Base-by-base conservation (phyloP, 2,888 invertebrate species). In the Malacosoma neustria region DNA sequence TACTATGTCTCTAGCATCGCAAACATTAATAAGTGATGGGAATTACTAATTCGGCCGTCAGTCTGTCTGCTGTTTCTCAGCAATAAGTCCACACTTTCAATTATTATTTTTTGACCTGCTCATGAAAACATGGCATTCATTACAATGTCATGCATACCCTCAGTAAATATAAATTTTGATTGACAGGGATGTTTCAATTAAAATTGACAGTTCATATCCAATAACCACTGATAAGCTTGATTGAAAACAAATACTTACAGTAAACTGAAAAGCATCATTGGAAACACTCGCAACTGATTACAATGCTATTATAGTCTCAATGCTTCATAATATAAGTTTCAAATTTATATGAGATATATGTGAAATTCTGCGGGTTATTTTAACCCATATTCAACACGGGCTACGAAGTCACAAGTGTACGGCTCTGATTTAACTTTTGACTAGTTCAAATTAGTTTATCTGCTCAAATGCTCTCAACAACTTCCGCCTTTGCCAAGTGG, bases 401-500 rank as follows among this genome's bases (percentile, higher is more conserved):
- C 29, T 32, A 31, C 14, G 31, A 22, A 36, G 30, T 11, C 12
- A 13, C 31, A 29, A 53, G 47, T 53, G 48, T 46, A 46, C 65
- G 65, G 66, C 71, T 64, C 66, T 65, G 63, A 65, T 71, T 61
- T 57, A 61, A 63, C 62, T 57, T 63, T 64, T 63, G 69, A 69
- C 60, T 61, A 57, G 65, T 62, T 69, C 58, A 63, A 71, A 75
- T 72, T 72, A 71, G 66, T 73, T 72, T 66, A 61, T 68, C 63
- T 64, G 71, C 59, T 67, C 61, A 72, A 74, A 65, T 68, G 61
- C 66, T 63, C 64, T 66, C 69, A 70, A 76, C 70, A 57, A 72
- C 72, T 76, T 81, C 80, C 80, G 73, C 45, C 48, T 52, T 46
- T 48, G 40, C 46, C 45, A 44, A 56, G 57, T 55, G 51, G 56